Evolutionary conservation across 1,140 invertebrate genomes (phyloP).

Genomic region (Pseudomyrmex dendroicus): DNA sequence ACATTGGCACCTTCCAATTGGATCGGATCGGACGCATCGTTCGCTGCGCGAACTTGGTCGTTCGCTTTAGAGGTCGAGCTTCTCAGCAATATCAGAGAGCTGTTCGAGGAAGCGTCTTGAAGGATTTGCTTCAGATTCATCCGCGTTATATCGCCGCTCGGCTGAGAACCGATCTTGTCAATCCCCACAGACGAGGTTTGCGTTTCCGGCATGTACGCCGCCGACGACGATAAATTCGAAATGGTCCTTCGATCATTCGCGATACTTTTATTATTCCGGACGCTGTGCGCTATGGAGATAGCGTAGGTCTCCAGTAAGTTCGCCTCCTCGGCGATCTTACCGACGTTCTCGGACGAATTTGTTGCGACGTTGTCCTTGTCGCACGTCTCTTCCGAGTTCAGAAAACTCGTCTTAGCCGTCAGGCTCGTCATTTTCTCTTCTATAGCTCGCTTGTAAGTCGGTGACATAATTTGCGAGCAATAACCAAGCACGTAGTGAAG

Average conservation of each 20-base stretch:
- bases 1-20: constrained; percentile 59
- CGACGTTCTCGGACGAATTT: background rate
- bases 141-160: constrained; percentile 9
- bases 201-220: background rate
- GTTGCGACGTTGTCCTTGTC: background rate
- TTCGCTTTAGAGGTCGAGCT: constrained; percentile 13
- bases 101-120: constrained; percentile 42
- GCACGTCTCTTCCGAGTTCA: background rate
- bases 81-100: constrained; percentile 63
- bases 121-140: constrained; percentile 65
- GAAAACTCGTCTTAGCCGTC: background rate
- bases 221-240: constrained; percentile 1
- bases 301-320: constrained; percentile 51
- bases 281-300: constrained; percentile 34
- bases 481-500: constrained; percentile 76
- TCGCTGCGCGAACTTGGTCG: background rate
- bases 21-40: background rate
- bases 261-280: constrained; percentile 23
- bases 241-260: background rate
- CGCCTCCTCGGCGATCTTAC: constrained; percentile 42
- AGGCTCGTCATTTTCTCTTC: constrained; percentile 51
- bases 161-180: background rate
- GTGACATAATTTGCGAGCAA: constrained; percentile 70
- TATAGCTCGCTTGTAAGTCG: constrained; percentile 63
- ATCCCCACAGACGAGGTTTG: background rate